phyloP scores from a whole-genome alignment of 2,797 vertebrate species.

The Epinephelus coioides region DNA sequence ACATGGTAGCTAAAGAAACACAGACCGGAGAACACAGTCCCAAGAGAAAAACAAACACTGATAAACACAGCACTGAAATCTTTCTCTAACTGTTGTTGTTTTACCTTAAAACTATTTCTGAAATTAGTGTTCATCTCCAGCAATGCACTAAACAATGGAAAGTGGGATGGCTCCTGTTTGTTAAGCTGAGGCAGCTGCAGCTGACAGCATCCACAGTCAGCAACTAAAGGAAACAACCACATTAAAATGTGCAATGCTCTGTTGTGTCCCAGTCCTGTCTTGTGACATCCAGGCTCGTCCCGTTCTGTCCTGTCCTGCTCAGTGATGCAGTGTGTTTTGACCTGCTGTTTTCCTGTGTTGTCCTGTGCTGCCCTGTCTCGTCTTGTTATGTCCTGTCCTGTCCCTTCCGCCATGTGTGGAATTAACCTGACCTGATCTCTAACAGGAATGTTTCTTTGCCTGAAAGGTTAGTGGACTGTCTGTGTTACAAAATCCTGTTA shows the following conservation, averaged over 20 bases:
- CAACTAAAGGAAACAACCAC: slow-evolving; percentile 15
- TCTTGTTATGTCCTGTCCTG: slow-evolving; percentile 16
- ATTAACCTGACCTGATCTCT: slow-evolving; percentile 21
- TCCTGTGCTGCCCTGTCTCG: slow-evolving; percentile 1
- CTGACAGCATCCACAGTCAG: slow-evolving; percentile 37
- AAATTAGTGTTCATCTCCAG: slow-evolving; percentile 15
- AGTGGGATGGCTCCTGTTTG: neutral
- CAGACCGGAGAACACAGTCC: slow-evolving; percentile 53
- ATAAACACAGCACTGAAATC: slow-evolving; percentile 25
- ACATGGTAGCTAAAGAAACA: slow-evolving; percentile 45
- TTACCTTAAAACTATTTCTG: slow-evolving; percentile 17
- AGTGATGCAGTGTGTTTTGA: slow-evolving; percentile 3
- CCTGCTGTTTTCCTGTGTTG: slow-evolving; percentile 40
- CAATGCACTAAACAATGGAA: neutral
- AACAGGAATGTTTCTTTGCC: neutral
- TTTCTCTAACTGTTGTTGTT: slow-evolving; percentile 24
- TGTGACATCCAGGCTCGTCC: slow-evolving; percentile 31
- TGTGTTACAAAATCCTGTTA: neutral
- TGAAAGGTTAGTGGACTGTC: neutral
- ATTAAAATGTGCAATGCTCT: slow-evolving; percentile 11
- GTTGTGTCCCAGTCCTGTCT: slow-evolving; percentile 41
- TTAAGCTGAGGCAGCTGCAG: slow-evolving; percentile 4
- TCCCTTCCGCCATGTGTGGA: slow-evolving; percentile 5
- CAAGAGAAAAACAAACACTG: slow-evolving; percentile 42
- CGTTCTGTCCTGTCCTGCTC: slow-evolving; percentile 19